A percentile compares a stretch with the other conserved stretches of the same genome.
Evolutionary conservation across 2,113 vertebrate species (phyloP).

Genomic region (Spermophilus dauricus): DNA sequence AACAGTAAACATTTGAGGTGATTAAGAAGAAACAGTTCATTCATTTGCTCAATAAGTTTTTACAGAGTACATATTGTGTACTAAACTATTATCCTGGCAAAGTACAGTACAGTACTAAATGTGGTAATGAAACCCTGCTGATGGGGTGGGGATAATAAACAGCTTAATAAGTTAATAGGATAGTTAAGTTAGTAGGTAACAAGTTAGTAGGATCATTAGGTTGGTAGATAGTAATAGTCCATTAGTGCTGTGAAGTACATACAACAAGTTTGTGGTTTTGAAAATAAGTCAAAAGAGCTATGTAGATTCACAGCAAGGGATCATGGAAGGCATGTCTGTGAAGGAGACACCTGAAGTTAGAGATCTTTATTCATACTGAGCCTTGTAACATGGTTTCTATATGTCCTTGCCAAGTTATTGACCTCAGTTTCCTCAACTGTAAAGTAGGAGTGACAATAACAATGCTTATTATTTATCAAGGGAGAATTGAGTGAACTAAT

Average conservation of each 20-base stretch:
- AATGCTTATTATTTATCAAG: not conserved
- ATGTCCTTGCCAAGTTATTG: not conserved
- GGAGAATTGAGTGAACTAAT: not conserved
- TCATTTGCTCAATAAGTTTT: not conserved
- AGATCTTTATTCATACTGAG: not conserved
- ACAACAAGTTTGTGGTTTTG: not conserved
- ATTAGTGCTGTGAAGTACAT: no score
- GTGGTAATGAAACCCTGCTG: not conserved
- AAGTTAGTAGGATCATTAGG: no score
- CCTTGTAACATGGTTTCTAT: not conserved
- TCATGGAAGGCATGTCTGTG: not conserved
- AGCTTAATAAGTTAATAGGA: not conserved
- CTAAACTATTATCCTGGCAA: not conserved
- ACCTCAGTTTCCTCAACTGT: not conserved
- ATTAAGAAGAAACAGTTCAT: not conserved
- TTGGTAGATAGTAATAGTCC: no score
- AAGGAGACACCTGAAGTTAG: not conserved
- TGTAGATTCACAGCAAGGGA: accelerated
- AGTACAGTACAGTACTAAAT: not conserved
- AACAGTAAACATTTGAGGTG: not conserved
- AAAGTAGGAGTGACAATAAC: not conserved
- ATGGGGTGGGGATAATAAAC: not conserved
- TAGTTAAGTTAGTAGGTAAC: not conserved
- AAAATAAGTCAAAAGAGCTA: not conserved
- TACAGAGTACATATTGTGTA: not conserved